Percentiles rank a stretch among this genome's conserved stretches.
Evolutionary conservation across 2,888 invertebrate species (phyloP).

Genomic region (Tricholauxania praeusta): DNA sequence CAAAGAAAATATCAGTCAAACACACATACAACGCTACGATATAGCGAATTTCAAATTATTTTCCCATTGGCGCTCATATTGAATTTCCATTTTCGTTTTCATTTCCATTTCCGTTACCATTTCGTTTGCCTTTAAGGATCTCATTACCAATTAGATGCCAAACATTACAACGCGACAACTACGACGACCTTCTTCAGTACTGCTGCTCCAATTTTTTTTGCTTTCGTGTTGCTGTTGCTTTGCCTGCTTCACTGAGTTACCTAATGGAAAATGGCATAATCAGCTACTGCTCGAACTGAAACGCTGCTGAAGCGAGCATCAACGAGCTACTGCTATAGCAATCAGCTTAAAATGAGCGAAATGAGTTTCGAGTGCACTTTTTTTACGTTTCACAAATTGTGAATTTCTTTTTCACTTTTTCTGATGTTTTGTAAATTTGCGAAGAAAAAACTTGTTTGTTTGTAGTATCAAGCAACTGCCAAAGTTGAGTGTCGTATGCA

Average conservation of each 20-base stretch:
- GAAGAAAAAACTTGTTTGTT: too few species aligned
- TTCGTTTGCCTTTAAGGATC: conserved; percentile 16
- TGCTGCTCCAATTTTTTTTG: conserved; percentile 10
- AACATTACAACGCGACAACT: conserved; percentile 6
- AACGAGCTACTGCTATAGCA: too few species aligned
- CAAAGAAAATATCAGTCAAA: too few species aligned
- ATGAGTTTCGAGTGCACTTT: too few species aligned
- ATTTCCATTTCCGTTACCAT: conserved; percentile 12
- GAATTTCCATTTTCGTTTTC: conserved; percentile 3
- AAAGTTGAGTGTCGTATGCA: too few species aligned
- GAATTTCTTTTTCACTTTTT: too few species aligned
- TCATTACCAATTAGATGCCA: conserved; percentile 19
- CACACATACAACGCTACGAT: not conserved
- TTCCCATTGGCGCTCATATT: conserved; percentile 11
- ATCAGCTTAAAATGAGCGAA: too few species aligned
- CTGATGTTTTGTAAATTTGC: too few species aligned
- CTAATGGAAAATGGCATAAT: conserved; percentile 26
- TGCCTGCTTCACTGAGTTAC: conserved; percentile 20
- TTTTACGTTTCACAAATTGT: too few species aligned
- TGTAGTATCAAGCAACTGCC: too few species aligned
- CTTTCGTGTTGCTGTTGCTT: not conserved
- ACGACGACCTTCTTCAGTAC: too few species aligned
- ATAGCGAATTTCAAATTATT: not conserved
- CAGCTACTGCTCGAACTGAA: not conserved
- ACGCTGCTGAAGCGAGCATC: too few species aligned